Evolutionary conservation across 2,888 invertebrate genomes (phyloP), one percentile per base, ranked within the genome.

Genomic region (Drosophila aldrichi): DNA sequence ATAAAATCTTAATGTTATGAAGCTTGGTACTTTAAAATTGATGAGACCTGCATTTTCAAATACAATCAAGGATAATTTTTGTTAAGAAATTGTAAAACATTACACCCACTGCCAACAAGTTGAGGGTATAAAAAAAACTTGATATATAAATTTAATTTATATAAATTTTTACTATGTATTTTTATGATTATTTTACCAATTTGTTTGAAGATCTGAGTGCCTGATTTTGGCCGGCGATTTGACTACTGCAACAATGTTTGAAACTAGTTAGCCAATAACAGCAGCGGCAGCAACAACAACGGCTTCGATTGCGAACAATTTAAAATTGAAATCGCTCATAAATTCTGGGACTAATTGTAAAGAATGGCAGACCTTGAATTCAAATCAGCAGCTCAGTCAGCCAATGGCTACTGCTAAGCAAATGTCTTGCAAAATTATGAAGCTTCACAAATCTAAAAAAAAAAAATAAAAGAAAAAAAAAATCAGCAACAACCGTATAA

Each of bases 241-340:
- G 48, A 18, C 29, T 29, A 52, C 51, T 60, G 57, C 44, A 66
- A 49, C 51, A 66, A 48, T 57, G 54, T 60, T 67, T 66, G 34
- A 75, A 80, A 81, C 79, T 83, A 56, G 85, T 85, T 81, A 73
- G 66, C 70, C 79, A 70, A 77, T 64, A 68, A 18, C 25, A 68
- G 16, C 25, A 68, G 16, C 55, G 16, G 12, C 66, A 67, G 55
- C 52, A 62, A 51, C 68, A 64, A 54, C 55, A 36, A 36, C 20
- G 16, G 12, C 43, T 59, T 22, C 60, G 60, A 75, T 69, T 70
- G 73, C 63, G 22, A 76, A 65, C 75, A 79, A 73, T 69, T 74
- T 83, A 56, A 86, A 86, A 86, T 83, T 86, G 80, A 83, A 86
- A 86, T 84, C 84, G 86, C 86, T 84, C 86, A 84, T 84, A 84